Conservation (phyloP, 2,888 invertebrate genomes). For the Drosophila cyrtoloma region DNA sequence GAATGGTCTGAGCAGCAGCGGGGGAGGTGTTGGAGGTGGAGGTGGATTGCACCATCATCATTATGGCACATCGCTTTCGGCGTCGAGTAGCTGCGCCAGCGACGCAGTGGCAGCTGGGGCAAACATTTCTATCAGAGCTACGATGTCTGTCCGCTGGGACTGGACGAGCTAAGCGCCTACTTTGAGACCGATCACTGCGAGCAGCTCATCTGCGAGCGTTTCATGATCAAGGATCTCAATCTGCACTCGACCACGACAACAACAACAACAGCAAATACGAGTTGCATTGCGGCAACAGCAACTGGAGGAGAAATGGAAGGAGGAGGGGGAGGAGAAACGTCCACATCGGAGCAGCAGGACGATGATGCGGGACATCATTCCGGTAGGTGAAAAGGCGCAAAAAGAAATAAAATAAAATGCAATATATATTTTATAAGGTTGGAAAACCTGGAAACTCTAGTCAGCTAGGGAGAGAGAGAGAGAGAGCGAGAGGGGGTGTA, state of each 20-base stretch:
- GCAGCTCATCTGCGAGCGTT: slow-evolving; percentile 84
- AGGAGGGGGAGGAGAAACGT: slow-evolving; percentile 27
- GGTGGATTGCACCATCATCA: slow-evolving; percentile 2
- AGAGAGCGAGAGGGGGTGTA: too few relatives aligned
- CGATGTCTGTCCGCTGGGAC: slow-evolving; percentile 82
- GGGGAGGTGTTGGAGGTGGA: not conserved
- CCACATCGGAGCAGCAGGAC: slow-evolving; percentile 59
- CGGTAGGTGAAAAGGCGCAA: slow-evolving; percentile 86
- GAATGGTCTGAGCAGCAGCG: slow-evolving; percentile 11
- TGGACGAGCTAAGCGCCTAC: slow-evolving; percentile 84
- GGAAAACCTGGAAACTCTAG: not conserved
- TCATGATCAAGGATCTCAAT: slow-evolving; percentile 81
- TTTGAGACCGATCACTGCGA: slow-evolving; percentile 84
- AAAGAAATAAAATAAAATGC: not conserved
- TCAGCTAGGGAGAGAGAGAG: not conserved
- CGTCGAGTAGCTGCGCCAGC: slow-evolving; percentile 64
- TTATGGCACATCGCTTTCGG: slow-evolving; percentile 26
- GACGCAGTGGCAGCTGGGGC: slow-evolving; percentile 76
- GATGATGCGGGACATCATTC: slow-evolving; percentile 91
- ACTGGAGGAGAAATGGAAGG: slow-evolving; percentile 15
- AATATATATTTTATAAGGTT: not conserved
- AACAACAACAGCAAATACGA: slow-evolving; percentile 1
- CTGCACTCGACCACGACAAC: slow-evolving; percentile 41
- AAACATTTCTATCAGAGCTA: slow-evolving; percentile 82
- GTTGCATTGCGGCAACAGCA: slow-evolving; percentile 13